Evolutionary conservation across 2,888 invertebrate species (phyloP).

Genomic region (Heliconius cydno): DNA sequence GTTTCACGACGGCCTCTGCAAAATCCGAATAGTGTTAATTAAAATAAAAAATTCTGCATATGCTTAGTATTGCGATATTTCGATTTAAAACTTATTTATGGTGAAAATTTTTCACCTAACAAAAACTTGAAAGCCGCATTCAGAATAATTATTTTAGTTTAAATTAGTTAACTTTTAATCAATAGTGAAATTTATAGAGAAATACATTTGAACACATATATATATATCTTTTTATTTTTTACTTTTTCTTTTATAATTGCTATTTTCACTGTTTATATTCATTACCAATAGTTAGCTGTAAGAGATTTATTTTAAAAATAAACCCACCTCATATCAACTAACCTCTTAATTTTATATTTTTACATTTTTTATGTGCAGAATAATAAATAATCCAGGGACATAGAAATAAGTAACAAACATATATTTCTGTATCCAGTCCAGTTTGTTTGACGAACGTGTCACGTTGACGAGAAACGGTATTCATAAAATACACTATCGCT

Average conservation of each 20-base stretch:
- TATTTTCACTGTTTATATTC: too few relatives aligned
- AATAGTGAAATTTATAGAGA: neutral
- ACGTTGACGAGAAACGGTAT: slow-evolving; percentile 22
- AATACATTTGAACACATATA: too few relatives aligned
- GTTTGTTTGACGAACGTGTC: slow-evolving; percentile 24
- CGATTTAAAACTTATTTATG: neutral
- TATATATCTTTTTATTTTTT: too few relatives aligned
- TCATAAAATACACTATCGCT: slow-evolving; percentile 24
- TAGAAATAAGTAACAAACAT: neutral
- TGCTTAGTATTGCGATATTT: neutral
- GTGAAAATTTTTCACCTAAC: neutral
- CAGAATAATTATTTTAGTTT: neutral
- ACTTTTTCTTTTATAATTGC: too few relatives aligned
- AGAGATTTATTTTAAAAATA: too few relatives aligned
- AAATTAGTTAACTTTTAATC: neutral
- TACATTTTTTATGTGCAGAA: neutral
- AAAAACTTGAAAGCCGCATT: neutral
- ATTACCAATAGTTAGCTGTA: too few relatives aligned
- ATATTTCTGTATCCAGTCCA: slow-evolving; percentile 1
- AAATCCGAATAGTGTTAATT: neutral
- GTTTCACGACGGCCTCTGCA: neutral
- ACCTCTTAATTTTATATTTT: too few relatives aligned
- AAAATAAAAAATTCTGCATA: neutral
- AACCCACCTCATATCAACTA: too few relatives aligned
- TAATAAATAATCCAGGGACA: neutral